Base-by-base conservation (phyloP, 2,797 vertebrate genomes). In the Synaphobranchus kaupii region DNA sequence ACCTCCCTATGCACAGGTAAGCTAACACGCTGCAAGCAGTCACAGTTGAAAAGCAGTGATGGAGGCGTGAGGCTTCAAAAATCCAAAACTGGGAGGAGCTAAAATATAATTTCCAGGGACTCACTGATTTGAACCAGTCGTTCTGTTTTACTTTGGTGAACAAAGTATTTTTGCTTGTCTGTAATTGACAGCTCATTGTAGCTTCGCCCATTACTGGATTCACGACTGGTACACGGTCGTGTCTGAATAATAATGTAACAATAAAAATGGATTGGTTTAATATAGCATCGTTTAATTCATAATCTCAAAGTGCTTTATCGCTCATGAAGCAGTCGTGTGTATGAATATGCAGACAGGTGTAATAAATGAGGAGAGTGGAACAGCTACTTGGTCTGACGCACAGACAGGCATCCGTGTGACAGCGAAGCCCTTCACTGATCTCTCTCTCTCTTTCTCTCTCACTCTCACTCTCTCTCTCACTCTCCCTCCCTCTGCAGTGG, bases 1-100 rank as follows among this genome's bases (percentile, higher is more conserved):
- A 98, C 97, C 88, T 97, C 97, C 0, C 91, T 98, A 7, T 99
- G 98, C 88, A 98, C 97, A 87, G 98, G 98, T 98, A 93, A 28
- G 58, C 58, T 25, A 54, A 54, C 56, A 4, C 56, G 4, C 56
- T 13, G 56, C 13, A 20, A 15, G 56, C 56, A 58, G 22, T n/a
- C 63, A 28, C 63, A 6, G 63, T 66, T 0, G 25, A n/a, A 68
- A n/a, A n/a, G 25, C 63, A 28, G 25, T 66, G 63, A 28, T 15
- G 10, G 56, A 20, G 13, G 56, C 50, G 3, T 20, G 56, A 58
- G 56, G 56, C 17, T 20, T 58, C 13, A 17, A 13, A 3, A 20
- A 66, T 66, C 17, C 25, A 6, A 25, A 22, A 63, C 4, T n/a
- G 25, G 22, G 25, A 25, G 60, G 60, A 50, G 50, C 50, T 10